Evolutionary conservation across 2,113 vertebrate genomes (phyloP), one percentile per base, ranked within the genome.

Genomic region (Malurus melanocephalus): DNA sequence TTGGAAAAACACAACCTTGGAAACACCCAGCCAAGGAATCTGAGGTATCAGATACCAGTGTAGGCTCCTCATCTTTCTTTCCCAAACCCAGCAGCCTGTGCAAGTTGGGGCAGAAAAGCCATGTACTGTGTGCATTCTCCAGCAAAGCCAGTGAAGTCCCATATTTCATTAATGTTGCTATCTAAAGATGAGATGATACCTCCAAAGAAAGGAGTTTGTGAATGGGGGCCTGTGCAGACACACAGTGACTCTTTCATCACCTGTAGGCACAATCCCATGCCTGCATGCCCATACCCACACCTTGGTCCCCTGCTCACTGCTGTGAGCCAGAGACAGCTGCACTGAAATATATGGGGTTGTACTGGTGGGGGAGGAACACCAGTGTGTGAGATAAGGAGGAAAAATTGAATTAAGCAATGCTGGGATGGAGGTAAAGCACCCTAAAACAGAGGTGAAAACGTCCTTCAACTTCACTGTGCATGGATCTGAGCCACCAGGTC

Each of bases 211-310:
- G 35, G 12, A 48, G 15, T 21, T 46, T 80, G 28, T 32, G 61
- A 11, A 35, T 13, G 21, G 22, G 23, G 4, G 19, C 13, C 38
- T 72, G 35, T 33, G 23, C 4, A 11, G 52, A 22, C 69, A 20
- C 40, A 43, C 0, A 0, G 13, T n/a, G 26, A 51, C 17, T 69
- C 6, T 51, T 6, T 43, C 20, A 45, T 10, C 30, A 13, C 26
- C 23, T 21, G 8, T n/a, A 59, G 51, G 17, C 82, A 55, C 26
- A 79, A 1, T 18, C 32, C 28, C 3, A 1, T 53, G 22, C 48
- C 33, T 48, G n/a, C 1, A 0, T 22, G 8, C 23, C 26, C 0
- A 0, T 72, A 42, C 21, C 53, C 23, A 14, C 27, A 28, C 13
- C 17, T 32, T 45, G 32, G 30, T 81, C 12, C 19, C 11, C 40